Conservation (phyloP, 2,888 invertebrate genomes). For the Oscheius sp. region DNA sequence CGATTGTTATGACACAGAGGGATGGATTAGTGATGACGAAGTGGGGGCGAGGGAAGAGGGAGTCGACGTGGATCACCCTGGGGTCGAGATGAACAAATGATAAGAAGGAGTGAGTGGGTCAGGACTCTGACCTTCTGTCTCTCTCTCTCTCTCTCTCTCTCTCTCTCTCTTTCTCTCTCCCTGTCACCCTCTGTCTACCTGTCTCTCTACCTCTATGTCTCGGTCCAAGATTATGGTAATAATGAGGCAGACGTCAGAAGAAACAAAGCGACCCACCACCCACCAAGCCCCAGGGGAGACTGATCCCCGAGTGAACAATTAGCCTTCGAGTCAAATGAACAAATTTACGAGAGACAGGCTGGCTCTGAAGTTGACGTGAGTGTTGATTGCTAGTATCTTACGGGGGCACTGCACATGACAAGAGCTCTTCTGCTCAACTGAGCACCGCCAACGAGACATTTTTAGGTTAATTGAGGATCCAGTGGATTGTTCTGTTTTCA, state of each 20-base stretch:
- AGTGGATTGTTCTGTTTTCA: neutral
- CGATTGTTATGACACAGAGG: too few relatives aligned
- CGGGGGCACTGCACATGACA: constrained; percentile 16
- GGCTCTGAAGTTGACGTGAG: neutral
- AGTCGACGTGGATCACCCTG: too few relatives aligned
- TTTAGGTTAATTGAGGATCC: constrained; percentile 21
- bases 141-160: too few relatives aligned
- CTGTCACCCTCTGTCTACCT: too few relatives aligned
- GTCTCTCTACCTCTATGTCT: too few relatives aligned
- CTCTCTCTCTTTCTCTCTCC: too few relatives aligned
- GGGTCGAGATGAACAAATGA: too few relatives aligned
- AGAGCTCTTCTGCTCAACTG: constrained; percentile 20
- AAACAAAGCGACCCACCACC: neutral
- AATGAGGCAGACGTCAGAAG: neutral
- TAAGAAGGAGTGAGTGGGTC: too few relatives aligned
- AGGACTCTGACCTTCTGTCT: too few relatives aligned
- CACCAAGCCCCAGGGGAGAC: neutral
- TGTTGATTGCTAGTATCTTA: neutral
- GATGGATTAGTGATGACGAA: too few relatives aligned
- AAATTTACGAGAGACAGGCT: neutral
- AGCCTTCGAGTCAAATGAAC: neutral
- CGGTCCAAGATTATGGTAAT: neutral
- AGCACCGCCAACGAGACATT: constrained; percentile 3
- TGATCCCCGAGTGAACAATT: neutral
- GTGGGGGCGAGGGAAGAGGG: too few relatives aligned